A percentile compares a stretch with the other conserved stretches of the same genome.
These are phyloP conservation scores for Crocallis elinguaria DNA, from an alignment of 2,888 invertebrate species.

Conservation along the genomic window DNA sequence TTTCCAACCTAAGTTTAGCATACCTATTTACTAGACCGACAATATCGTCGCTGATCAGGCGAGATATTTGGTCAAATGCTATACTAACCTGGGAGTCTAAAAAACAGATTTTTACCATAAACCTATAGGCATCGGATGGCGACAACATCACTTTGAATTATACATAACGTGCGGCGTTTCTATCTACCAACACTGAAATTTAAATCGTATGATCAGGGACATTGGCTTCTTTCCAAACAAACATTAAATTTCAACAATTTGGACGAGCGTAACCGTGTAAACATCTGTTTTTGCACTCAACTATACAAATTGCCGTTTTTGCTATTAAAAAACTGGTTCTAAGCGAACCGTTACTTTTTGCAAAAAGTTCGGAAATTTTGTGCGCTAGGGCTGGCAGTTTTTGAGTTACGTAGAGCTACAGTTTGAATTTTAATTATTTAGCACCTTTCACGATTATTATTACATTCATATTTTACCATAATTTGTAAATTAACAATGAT, in stretches of 20 bases:
- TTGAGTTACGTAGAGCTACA: not conserved
- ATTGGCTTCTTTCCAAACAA: slow-evolving; percentile 30
- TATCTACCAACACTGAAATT: not conserved
- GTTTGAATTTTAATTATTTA: too few relatives aligned
- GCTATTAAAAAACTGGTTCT: slow-evolving; percentile 44
- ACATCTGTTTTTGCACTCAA: slow-evolving; percentile 50
- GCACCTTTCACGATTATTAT: too few relatives aligned
- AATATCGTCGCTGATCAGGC: too few relatives aligned
- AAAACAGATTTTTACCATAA: too few relatives aligned
- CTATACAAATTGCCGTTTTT: slow-evolving; percentile 45
- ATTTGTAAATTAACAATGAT: too few relatives aligned
- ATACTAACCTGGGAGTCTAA: too few relatives aligned
- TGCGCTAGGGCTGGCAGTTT: slow-evolving; percentile 33
- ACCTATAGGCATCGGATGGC: too few relatives aligned
- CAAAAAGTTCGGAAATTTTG: slow-evolving; percentile 48
- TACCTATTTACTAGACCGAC: too few relatives aligned
- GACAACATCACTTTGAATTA: too few relatives aligned
- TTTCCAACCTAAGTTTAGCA: too few relatives aligned
- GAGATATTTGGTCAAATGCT: too few relatives aligned
- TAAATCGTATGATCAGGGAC: slow-evolving; percentile 4
- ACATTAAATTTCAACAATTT: slow-evolving; percentile 33
- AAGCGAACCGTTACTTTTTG: slow-evolving; percentile 53
- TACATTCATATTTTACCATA: too few relatives aligned
- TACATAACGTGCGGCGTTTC: not conserved
- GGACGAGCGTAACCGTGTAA: slow-evolving; percentile 36